A percentile compares a stretch with the other conserved stretches of the same genome.
These are phyloP conservation scores for Phycodurus eques DNA, from an alignment of 2,113 vertebrate species.

Conservation along the genomic window DNA sequence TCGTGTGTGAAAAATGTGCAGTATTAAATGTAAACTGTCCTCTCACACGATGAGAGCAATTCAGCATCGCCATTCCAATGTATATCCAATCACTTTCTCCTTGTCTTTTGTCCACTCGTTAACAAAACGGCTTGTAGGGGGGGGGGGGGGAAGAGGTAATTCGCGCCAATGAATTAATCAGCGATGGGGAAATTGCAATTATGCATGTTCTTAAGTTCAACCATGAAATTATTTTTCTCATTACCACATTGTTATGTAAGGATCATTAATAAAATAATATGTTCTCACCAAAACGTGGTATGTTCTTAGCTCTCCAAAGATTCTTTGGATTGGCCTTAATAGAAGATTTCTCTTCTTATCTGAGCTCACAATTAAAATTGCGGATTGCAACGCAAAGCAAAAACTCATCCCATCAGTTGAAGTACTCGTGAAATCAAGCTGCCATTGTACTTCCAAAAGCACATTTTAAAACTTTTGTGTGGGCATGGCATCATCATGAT, in stretches of 20 bases:
- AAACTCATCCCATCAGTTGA: too few species aligned
- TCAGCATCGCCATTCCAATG: slow-evolving; percentile 15
- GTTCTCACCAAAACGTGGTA: slow-evolving; percentile 27
- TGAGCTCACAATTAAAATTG: too few species aligned
- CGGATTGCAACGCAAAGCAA: too few species aligned
- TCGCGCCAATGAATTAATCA: slow-evolving; percentile 69
- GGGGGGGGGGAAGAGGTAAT: slow-evolving; percentile 52
- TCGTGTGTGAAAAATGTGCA: neutral
- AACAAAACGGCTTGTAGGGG: slow-evolving; percentile 32
- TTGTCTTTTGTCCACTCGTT: slow-evolving; percentile 20
- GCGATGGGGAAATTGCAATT: slow-evolving; percentile 66
- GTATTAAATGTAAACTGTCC: slow-evolving; percentile 12
- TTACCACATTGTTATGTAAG: slow-evolving; percentile 24
- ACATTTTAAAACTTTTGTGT: neutral
- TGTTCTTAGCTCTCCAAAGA: neutral
- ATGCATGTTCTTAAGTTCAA: slow-evolving; percentile 60
- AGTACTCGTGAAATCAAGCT: too few species aligned
- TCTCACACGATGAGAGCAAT: slow-evolving; percentile 15
- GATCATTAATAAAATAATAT: slow-evolving; percentile 40
- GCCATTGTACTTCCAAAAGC: too few species aligned
- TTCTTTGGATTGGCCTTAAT: neutral
- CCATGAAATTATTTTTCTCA: slow-evolving; percentile 52
- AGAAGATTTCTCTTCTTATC: too few species aligned
- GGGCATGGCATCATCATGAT: neutral
- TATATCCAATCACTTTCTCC: slow-evolving; percentile 9